Base-by-base conservation (phyloP, 2,797 vertebrate species). In the Halcyon badia region DNA sequence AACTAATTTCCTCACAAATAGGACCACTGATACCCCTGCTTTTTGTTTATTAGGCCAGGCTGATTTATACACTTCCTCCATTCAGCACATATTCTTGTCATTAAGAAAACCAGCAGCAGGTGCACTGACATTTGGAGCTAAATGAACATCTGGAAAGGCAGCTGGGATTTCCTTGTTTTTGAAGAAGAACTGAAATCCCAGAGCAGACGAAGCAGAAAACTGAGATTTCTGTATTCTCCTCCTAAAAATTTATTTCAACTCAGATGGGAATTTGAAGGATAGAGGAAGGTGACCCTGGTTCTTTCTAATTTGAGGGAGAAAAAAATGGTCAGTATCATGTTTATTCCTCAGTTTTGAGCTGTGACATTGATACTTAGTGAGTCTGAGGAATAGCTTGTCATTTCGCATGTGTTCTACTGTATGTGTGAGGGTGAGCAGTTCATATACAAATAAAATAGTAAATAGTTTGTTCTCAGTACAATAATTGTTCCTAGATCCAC, bases 121-220 rank as follows among this genome's bases (percentile, higher is more conserved):
- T 95, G 94, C 61, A 73, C 42, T 94, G 65, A 89, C 77, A 93
- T 85, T 89, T 92, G 73, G 58, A 95, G 26, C 17, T 87, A 51
- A 77, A 2, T 68, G 79, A 96, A 64, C 92, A 97, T 68, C 95
- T 94, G 95, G 87, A 73, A 92, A 95, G 15, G 41, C 93, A 97
- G 83, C 88, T 96, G 94, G 70, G n/a, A 6, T 81, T 93, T 86
- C 70, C 77, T 14, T 88, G 24, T 10, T 94, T 72, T 65, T 82
- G 85, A 93, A 93, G 75, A 86, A 56, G 28, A 90, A 87, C 9
- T 39, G 44, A 92, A 95, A 90, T 78, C 75, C 61, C 87, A 87
- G 49, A 90, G 28, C 25, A 83, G 48, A 83, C 46, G n/a, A 90
- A 93, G 70, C 30, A 95, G 58, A 88, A 87, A 90, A 60, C 5